Base-by-base conservation (phyloP, 2,113 vertebrate genomes). In the Cisticola juncidis region DNA sequence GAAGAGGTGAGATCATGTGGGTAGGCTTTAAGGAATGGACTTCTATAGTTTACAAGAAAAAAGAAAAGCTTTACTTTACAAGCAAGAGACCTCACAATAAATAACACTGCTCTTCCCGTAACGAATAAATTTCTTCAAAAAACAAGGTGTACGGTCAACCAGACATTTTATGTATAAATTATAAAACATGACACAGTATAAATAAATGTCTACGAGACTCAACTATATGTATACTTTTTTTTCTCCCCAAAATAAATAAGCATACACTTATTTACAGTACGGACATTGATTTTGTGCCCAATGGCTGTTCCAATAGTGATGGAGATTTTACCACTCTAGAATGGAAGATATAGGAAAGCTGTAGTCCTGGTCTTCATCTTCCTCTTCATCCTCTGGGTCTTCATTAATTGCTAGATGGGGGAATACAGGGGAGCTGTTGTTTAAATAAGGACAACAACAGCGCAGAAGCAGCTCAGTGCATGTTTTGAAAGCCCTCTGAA, bases 21-120 rank as follows among this genome's bases (percentile, higher is more conserved):
- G 96, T 98, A 98, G 98, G 98, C 98, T 98, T 94, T 97, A 97
- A 98, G 99, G 99, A 99, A 99, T 99, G 99, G 98, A 99, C 98
- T 98, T 99, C 98, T 97, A 98, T 94, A 99, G 99, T 98, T 99
- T 97, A 98, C 98, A 98, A 54, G 96, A 78, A 95, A 95, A 96
- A 96, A 94, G 86, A 95, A 99, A 98, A 98, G 97, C 97, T 98
- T 98, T 97, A 98, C 98, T 99, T 98, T 99, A 99, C 98, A 99
- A 99, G 98, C 98, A 98, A 98, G 98, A 98, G 98, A 99, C 98
- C 97, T 98, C 98, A 99, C 98, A 99, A 99, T 99, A 99, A 99
- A 99, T 99, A 99, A 99, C 99, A 99, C 98, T 99, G 99, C 98
- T 99, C 99, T 99, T 99, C 99, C 99, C 99, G 98, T 99, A 99